Base-by-base conservation (phyloP, 2,797 vertebrate species). In the Molossus alvarezi region DNA sequence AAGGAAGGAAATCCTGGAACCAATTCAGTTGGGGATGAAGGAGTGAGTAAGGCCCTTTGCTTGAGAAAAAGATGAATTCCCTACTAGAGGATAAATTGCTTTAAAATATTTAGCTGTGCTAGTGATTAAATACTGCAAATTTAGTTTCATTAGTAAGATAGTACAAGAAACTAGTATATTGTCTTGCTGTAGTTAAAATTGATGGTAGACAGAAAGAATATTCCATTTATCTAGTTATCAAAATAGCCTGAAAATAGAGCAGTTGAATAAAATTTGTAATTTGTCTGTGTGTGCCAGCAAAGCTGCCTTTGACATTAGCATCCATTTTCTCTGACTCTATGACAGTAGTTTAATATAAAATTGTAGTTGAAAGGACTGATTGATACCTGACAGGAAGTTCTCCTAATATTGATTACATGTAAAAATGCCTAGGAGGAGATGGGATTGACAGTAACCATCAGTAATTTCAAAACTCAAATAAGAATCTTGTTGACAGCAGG, bases 381-480 rank as follows among this genome's bases (percentile, higher is more conserved):
- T 77, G 80, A 73, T 82, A 75, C 29, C 41, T 75, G 27, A 69
- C 4, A 71, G 20, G 37, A 90, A 37, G 45, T 75, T 83, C 21
- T 90, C 23, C 41, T 88, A 29, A 27, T 62, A 69, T 37, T 84
- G 76, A 88, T 83, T 85, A 75, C n/a, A 69, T 69, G 25, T 75
- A 79, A 92, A 87, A 90, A 60, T 58, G 9, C 29, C 82, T 55
- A 83, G 25, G 25, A 95, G 58, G 29, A 67, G 2, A 75, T 69
- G 64, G 64, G 29, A 69, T 41, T 92, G 71, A 60, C 20, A 69
- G n/a, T n/a, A 83, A 79, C 57, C 25, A 77, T 89, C 41, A 83
- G 33, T 57, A 87, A 92, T 90, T 92, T 94, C 37, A 90, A 80
- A 92, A 82, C 51, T 87, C 53, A 84, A 53, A 73, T 0, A 5